These are phyloP conservation scores for Syrista parreyssii DNA, from an alignment of 2,888 invertebrate species.

Conservation along the genomic window DNA sequence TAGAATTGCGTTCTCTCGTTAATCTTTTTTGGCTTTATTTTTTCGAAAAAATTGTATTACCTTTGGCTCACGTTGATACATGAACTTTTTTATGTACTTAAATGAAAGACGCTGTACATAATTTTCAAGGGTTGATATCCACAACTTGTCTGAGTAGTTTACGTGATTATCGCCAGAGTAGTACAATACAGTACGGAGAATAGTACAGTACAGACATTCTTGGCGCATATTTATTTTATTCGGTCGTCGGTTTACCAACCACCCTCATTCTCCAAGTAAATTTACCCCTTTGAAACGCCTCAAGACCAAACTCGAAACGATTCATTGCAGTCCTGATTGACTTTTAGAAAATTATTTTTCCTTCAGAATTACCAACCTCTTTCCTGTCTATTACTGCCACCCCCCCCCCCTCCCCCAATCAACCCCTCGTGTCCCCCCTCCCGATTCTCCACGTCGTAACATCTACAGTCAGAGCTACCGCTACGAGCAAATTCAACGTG, in stretches of 20 bases:
- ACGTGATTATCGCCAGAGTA: background rate
- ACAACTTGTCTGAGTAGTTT: background rate
- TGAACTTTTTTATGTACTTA: background rate
- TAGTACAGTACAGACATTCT: background rate
- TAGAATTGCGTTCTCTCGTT: background rate
- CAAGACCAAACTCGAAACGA: background rate
- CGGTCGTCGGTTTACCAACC: background rate
- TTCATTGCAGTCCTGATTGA: constrained; percentile 23
- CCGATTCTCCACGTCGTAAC: background rate
- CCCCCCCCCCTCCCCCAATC: background rate
- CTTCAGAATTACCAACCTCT: constrained; percentile 55
- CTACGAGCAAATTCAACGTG: constrained; percentile 12
- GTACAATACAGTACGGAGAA: too few species aligned
- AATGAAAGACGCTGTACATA: background rate
- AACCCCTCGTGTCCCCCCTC: background rate
- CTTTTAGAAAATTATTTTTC: constrained; percentile 63
- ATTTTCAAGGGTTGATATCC: background rate
- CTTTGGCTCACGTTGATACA: background rate
- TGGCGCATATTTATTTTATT: background rate
- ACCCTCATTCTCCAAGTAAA: background rate
- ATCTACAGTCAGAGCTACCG: background rate
- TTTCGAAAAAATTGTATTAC: background rate
- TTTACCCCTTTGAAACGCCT: background rate
- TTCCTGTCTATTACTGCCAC: background rate
- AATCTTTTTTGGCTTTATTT: background rate